Evolutionary conservation across 2,888 invertebrate genomes (phyloP), one percentile per base, ranked within the genome.

Genomic region (Fissipunctia ypsillon): DNA sequence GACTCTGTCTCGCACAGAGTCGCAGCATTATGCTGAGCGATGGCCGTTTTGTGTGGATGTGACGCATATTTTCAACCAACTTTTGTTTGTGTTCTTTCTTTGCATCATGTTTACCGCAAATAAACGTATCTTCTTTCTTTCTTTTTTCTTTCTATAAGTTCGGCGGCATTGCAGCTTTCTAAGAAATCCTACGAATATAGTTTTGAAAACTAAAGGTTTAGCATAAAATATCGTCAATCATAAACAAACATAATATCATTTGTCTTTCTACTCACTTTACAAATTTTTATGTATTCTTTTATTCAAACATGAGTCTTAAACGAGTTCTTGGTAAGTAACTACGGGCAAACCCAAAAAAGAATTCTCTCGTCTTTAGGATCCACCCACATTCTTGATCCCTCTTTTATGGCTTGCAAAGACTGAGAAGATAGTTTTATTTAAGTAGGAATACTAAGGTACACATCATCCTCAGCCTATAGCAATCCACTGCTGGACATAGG

Each of bases 171-270:
- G 9, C 9, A 25, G 16, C 16, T 73, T 54, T 52, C 12, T 12
- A 52, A n/a, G n/a, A 25, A 25, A 52, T 14, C 25, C 52, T 52
- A 52, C 28, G 19, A 56, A 22, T 38, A 14, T 6, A 35, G 28
- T n/a, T 41, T 10, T 2, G 2, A 19, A 63, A 63, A 43, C 16
- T 31, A 35, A 35, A 41, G 14, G 77, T 73, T 69, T 25, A 41
- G 25, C 22, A 72, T 38, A 22, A 14, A 71, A 50, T 43, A 25
- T 59, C 71, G 70, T 71, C 28, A 75, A 52, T 75, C 52, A 60
- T 35, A 31, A 14, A 19, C 14, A 7, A 68, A 73, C 9, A 41
- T 48, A 73, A 41, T 48, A 73, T 54, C 54, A 38, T 52, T 25
- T 9, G 31, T 16, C 12, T 48, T 41, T 50, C 25, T 61, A 28